Evolutionary conservation across 1,140 invertebrate genomes (phyloP).

Genomic region (Anoplolepis gracilipes): DNA sequence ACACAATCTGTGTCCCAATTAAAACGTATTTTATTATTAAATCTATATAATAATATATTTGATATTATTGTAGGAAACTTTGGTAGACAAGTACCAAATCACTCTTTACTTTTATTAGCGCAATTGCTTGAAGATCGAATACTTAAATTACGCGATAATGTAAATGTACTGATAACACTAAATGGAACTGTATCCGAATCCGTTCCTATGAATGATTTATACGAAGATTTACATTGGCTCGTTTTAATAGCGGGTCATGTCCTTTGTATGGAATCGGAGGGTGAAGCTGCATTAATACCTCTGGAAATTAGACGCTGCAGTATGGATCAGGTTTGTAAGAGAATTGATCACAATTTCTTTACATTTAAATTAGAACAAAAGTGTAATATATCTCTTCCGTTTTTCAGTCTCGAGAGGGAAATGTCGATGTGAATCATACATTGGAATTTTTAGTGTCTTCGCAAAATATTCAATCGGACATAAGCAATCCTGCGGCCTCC

Average conservation of each 20-base stretch:
- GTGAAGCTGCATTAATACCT: constrained; percentile 92
- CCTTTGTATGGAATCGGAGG: constrained; percentile 90
- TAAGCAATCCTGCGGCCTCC: constrained; percentile 86
- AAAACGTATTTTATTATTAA: constrained; percentile 36
- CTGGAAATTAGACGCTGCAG: constrained; percentile 91
- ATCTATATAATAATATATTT: background rate
- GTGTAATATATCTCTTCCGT: background rate
- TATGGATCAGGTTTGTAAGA: constrained; percentile 84
- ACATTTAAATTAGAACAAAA: background rate
- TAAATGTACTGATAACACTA: constrained; percentile 87
- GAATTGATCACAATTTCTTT: background rate
- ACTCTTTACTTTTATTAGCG: constrained; percentile 87
- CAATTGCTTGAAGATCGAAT: constrained; percentile 89
- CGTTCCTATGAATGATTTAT: constrained; percentile 87
- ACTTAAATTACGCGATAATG: constrained; percentile 87
- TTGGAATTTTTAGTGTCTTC: constrained; percentile 85
- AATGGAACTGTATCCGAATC: constrained; percentile 87
- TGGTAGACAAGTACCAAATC: constrained; percentile 85
- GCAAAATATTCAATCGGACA: constrained; percentile 83
- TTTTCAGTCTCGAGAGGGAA: constrained; percentile 75
- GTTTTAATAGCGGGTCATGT: constrained; percentile 92
- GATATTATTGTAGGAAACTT: constrained; percentile 79
- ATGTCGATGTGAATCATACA: constrained; percentile 82
- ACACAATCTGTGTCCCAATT: background rate
- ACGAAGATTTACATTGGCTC: constrained; percentile 96